Conservation (phyloP, 2,113 vertebrate species). For the Pithys albifrons region DNA sequence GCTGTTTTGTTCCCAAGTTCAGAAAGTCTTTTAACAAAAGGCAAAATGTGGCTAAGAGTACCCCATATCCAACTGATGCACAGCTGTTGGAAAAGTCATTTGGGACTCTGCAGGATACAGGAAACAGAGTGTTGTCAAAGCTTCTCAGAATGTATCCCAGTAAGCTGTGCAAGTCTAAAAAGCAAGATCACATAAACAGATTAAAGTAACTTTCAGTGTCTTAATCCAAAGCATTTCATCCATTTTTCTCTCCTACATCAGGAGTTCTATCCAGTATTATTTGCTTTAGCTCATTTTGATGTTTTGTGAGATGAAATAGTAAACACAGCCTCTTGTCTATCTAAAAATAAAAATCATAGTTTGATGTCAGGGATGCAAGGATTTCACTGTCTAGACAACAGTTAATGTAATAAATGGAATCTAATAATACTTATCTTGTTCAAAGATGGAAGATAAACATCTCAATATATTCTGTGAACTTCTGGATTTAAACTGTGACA, state of each 20-base stretch:
- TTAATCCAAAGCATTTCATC: neutral
- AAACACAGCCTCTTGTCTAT: neutral
- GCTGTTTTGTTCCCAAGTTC: neutral
- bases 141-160: neutral
- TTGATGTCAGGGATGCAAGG: neutral
- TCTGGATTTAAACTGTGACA: conserved; percentile 72
- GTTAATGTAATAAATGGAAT: neutral
- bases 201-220: neutral
- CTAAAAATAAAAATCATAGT: neutral
- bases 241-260: neutral
- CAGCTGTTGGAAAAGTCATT: neutral
- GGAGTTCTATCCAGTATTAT: neutral
- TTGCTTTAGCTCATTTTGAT: neutral
- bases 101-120: neutral
- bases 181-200: neutral
- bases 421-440: neutral
- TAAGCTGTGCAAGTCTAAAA: neutral
- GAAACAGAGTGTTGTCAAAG: neutral
- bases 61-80: neutral
- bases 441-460: conserved; percentile 82
- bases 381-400: neutral
- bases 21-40: neutral
- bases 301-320: neutral
- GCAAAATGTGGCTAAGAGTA: neutral
- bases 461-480: conserved; percentile 87